These are phyloP conservation scores for Nomada fabriciana DNA, from an alignment of 2,888 invertebrate species.

Conservation along the genomic window DNA sequence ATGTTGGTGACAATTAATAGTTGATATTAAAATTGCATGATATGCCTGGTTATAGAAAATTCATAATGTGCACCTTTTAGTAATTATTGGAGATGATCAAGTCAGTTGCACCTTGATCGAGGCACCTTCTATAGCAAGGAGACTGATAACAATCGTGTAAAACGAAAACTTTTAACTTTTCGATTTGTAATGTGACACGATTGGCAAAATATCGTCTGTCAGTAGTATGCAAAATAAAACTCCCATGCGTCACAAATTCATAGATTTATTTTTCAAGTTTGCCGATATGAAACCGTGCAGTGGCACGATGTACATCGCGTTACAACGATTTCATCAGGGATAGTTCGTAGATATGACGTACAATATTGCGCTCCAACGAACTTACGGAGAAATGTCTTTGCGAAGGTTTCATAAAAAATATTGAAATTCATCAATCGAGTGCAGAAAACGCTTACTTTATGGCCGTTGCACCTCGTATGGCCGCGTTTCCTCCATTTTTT, in stretches of 20 bases:
- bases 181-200: background rate
- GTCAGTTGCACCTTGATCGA: too few relatives aligned
- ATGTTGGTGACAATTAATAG: too few relatives aligned
- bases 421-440: constrained; percentile 69
- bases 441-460: constrained; percentile 51
- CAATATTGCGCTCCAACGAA: constrained; percentile 43
- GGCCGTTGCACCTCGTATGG: constrained; percentile 33
- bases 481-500: constrained; percentile 45
- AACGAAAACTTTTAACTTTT: background rate
- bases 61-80: too few relatives aligned
- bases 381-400: constrained; percentile 50
- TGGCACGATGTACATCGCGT: constrained; percentile 13
- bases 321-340: constrained; percentile 27
- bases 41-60: too few relatives aligned
- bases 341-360: constrained; percentile 28
- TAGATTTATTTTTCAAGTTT: constrained; percentile 27
- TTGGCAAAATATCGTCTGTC: background rate
- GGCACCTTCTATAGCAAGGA: too few relatives aligned
- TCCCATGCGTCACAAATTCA: constrained; percentile 8
- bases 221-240: constrained; percentile 8
- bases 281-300: constrained; percentile 6
- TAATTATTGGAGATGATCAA: too few relatives aligned
- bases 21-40: too few relatives aligned
- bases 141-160: background rate
- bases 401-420: constrained; percentile 62